Conservation (phyloP, 2,888 invertebrate species). For the Parnassius glacialis region DNA sequence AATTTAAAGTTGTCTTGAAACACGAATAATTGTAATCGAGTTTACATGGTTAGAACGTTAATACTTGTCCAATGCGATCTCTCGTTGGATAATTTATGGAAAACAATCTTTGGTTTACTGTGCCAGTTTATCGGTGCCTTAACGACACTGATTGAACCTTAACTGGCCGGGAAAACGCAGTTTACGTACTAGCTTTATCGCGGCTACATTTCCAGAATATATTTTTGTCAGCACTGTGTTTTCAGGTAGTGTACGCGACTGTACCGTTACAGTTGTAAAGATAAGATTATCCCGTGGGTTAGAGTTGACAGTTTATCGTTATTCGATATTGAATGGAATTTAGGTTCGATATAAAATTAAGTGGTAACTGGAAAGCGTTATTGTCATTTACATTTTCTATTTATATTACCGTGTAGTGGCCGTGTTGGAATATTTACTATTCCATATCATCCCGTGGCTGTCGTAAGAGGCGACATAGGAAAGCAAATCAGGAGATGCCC, state of each 20-base stretch:
- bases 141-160: slow-evolving; percentile 36
- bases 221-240: slow-evolving; percentile 9
- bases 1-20: neutral
- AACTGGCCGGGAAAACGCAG: slow-evolving; percentile 19
- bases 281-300: slow-evolving; percentile 15
- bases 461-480: too few relatives aligned
- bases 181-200: slow-evolving; percentile 11
- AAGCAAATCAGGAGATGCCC: too few relatives aligned
- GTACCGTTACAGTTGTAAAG: neutral
- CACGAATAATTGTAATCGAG: slow-evolving; percentile 20
- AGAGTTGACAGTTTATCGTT: slow-evolving; percentile 10
- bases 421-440: too few relatives aligned
- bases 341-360: neutral
- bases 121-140: slow-evolving; percentile 33
- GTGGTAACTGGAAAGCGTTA: too few relatives aligned
- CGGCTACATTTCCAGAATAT: slow-evolving; percentile 7
- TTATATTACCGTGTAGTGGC: too few relatives aligned
- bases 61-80: slow-evolving; percentile 24
- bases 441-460: too few relatives aligned
- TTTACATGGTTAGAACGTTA: slow-evolving; percentile 14
- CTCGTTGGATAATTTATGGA: slow-evolving; percentile 34
- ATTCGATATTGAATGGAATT: neutral
- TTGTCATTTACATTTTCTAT: too few relatives aligned
- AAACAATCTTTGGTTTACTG: slow-evolving; percentile 34
- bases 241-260: neutral